Evolutionary conservation across 2,888 invertebrate genomes (phyloP), one percentile per base, ranked within the genome.

Genomic region (Allophyes oxyacanthae): DNA sequence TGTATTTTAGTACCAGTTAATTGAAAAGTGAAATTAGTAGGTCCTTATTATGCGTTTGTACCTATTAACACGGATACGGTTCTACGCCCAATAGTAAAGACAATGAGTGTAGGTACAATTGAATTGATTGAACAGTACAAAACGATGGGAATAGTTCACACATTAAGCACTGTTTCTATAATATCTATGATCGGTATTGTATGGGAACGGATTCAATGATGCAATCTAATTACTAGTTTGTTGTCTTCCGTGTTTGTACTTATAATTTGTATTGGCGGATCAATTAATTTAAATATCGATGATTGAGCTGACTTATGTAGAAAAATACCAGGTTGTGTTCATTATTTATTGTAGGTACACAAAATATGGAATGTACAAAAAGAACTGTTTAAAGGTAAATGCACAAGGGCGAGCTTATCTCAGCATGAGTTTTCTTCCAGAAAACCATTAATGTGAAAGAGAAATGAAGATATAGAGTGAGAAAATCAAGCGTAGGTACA

Each of bases 81-180:
- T 25, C 43, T 66, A 50, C 25, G 48, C 41, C 53, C 56, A 57
- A 74, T 45, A 43, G 25, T 50, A 38, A 50, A 64, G 44, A 72
- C 66, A 65, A 74, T 58, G 61, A 36, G 32, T 53, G 49, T 61
- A 61, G 2, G n/a, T n/a, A n/a, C 48, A 60, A 56, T 63, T 36
- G 37, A 38, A 14, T 52, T 33, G 50, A 69, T 61, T 48, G 61
- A 52, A 48, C 41, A 67, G 42, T 53, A 72, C 61, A 36, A 50
- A 44, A 55, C 59, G 67, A 74, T 76, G 78, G 53, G 74, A 77
- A 78, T 60, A 64, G 51, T 78, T 77, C 78, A 60, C 78, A 74
- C 72, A 75, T 59, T 69, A 68, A 51, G 15, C 32, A 53, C 45
- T 40, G 49, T 58, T 58, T 71, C 60, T 61, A 59, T 71, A 74